phyloP scores from a whole-genome alignment of 2,888 invertebrate species.

The Lampropteryx suffumata region DNA sequence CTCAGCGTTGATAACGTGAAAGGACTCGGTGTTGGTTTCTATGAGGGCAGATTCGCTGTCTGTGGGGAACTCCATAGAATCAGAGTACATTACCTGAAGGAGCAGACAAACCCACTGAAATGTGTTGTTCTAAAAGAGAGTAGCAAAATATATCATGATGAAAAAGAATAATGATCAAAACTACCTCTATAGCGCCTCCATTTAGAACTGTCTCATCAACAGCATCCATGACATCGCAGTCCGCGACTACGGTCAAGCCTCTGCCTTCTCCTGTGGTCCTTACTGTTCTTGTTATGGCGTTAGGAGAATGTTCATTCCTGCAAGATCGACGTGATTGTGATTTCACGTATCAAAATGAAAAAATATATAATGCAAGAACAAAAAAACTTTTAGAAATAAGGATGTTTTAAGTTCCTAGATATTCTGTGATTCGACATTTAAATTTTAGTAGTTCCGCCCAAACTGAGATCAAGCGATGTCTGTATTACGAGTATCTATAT shows the following conservation, averaged over 20 bases:
- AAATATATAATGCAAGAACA: too few relatives aligned
- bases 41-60: conserved; percentile 55
- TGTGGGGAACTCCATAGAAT: conserved; percentile 60
- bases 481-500: too few relatives aligned
- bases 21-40: conserved; percentile 52
- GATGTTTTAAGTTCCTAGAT: too few relatives aligned
- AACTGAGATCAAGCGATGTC: too few relatives aligned
- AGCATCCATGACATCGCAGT: conserved; percentile 57
- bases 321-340: background rate
- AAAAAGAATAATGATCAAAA: background rate
- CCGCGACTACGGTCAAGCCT: conserved; percentile 51
- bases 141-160: too few relatives aligned
- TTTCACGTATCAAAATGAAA: too few relatives aligned
- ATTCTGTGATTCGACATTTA: too few relatives aligned
- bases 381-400: too few relatives aligned
- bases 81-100: conserved; percentile 56
- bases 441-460: too few relatives aligned
- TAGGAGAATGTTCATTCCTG: conserved; percentile 12
- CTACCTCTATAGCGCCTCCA: conserved; percentile 58
- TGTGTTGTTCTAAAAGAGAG: too few relatives aligned
- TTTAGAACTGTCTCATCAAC: conserved; percentile 50
- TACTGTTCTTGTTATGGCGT: conserved; percentile 19
- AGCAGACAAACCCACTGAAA: too few relatives aligned
- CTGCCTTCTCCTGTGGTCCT: conserved; percentile 36
- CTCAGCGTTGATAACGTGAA: conserved; percentile 49